Conservation (phyloP, 2,888 invertebrate species). For the Tinea trinotella region DNA sequence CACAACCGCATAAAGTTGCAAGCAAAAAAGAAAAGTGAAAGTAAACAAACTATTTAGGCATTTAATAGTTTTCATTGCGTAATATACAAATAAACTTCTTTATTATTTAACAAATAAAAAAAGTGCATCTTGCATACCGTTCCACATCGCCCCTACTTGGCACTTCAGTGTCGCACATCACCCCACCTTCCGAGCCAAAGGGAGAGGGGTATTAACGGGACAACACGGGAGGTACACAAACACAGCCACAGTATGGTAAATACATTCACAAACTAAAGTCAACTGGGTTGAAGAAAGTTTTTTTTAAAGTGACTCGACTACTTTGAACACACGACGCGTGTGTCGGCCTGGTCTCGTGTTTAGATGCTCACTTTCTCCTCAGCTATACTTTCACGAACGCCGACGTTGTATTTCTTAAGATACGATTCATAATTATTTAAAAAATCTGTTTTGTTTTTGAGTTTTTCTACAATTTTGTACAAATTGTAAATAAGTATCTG, state of each 20-base stretch:
- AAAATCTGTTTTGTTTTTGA: background rate
- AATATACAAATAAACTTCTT: no score
- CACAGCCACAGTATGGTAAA: slow-evolving; percentile 26
- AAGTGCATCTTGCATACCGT: background rate
- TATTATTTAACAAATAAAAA: background rate
- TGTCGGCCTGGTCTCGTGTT: slow-evolving; percentile 32
- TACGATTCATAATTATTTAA: background rate
- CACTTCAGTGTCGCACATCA: slow-evolving; percentile 69
- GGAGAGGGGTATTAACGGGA: slow-evolving; percentile 2
- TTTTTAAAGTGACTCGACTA: slow-evolving; percentile 56
- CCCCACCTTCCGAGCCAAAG: slow-evolving; percentile 24
- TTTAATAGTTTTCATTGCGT: no score
- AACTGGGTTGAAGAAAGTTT: slow-evolving; percentile 74
- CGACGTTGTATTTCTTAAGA: slow-evolving; percentile 35
- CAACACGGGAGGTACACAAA: slow-evolving; percentile 41
- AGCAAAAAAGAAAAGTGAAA: no score
- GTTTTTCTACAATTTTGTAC: no score
- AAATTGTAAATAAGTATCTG: no score
- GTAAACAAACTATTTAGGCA: no score
- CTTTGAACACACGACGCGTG: slow-evolving; percentile 49
- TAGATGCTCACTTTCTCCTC: slow-evolving; percentile 60
- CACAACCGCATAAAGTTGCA: no score
- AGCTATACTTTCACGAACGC: slow-evolving; percentile 57
- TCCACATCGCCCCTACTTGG: slow-evolving; percentile 49
- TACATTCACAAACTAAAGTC: slow-evolving; percentile 43